Evolutionary conservation across 2,888 invertebrate genomes (phyloP), one percentile per base, ranked within the genome.

Genomic region (Aethes cnicana): DNA sequence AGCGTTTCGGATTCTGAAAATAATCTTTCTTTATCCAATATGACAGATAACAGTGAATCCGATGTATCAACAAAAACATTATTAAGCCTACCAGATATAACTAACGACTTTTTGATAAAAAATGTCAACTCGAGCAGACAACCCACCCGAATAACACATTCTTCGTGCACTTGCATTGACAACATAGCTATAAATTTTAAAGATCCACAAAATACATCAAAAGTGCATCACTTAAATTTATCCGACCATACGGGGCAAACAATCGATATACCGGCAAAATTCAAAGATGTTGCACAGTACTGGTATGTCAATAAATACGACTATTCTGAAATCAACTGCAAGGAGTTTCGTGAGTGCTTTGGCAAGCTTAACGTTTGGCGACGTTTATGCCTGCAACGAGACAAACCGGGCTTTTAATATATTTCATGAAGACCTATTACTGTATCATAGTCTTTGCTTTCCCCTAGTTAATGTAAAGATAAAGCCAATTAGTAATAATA

Each of bases 141-240:
- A 6, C 39, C 39, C 1, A 39, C 37, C 3, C 12, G 37, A 7
- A 16, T 39, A 8, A 41, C 26, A 11, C 18, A 17, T 2, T 11
- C n/a, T 1, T 41, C 41, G 2, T 9, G n/a, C 3, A 41, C 41
- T 2, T 41, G 41, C 3, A 41, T 41, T 2, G 41, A 41, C 6
- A 41, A 41, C 18, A 41, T 41, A 11, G 41, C 16, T 3, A 41
- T 17, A 14, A 41, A 41, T 9, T 41, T 28, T 9, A 25, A 16
- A n/a, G n/a, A 25, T n/a, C n/a, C n/a, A 1, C 16, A 41, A 14
- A 4, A 17, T 7, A 3, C 11, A 2, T 0, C 12, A 30, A 7
- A 6, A 7, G 28, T 26, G 6, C 26, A 41, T 18, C 17, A 41
- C 14, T 16, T 39, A 16, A 5, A 39, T 1, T 14, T 39, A 1